Evolutionary conservation across 92 coral and sea anemone species (phyloP).

Genomic region (Epizoanthus scotinus): DNA sequence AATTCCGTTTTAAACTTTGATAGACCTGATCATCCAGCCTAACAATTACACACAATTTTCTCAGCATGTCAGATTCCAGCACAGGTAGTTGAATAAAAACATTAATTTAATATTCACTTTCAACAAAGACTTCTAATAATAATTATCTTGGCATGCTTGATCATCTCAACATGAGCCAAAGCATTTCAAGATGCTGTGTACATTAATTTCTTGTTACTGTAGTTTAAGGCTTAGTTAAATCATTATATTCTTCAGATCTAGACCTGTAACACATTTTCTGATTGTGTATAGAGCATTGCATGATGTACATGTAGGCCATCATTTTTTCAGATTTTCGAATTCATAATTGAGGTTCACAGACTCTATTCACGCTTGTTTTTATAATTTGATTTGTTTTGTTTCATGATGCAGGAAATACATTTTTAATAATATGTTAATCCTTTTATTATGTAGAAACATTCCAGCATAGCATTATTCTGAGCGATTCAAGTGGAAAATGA

Average conservation of each 20-base stretch:
- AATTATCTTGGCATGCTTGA: background rate
- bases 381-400: background rate
- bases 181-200: background rate
- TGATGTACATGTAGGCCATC: background rate
- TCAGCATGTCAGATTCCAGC: background rate
- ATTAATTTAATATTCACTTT: background rate
- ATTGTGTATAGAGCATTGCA: background rate
- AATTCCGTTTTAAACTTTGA: no score
- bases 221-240: background rate
- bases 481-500: slow-evolving; percentile 6
- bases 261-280: background rate
- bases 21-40: background rate
- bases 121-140: background rate
- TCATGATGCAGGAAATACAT: slow-evolving; percentile 11
- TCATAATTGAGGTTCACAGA: background rate
- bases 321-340: slow-evolving; percentile 3
- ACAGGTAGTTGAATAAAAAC: background rate
- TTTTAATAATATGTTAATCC: slow-evolving; percentile 7
- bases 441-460: background rate
- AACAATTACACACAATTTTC: background rate
- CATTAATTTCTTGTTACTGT: background rate
- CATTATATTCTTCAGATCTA: background rate
- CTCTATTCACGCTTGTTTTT: background rate
- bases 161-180: background rate
- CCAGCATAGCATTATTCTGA: background rate